Evolutionary conservation across 2,113 vertebrate genomes (phyloP), one percentile per base, ranked within the genome.

Genomic region (Apus apus): DNA sequence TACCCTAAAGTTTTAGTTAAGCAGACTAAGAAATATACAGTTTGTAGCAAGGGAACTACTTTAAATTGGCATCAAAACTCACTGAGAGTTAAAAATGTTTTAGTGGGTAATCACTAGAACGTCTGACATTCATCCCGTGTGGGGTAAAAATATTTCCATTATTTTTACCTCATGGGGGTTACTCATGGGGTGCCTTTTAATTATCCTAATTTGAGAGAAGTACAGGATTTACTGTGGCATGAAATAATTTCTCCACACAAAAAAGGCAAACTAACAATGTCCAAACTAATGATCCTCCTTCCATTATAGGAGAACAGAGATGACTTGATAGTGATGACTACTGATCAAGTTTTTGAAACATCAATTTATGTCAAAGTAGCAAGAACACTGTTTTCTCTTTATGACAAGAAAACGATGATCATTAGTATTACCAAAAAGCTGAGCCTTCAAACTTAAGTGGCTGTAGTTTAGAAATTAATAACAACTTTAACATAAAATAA

Each of bases 161-260:
- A 72, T 70, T 83, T 94, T 53, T 56, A 60, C 74, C 45, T 80
- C 53, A 71, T 4, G 51, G 32, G 19, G 30, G 30, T 68, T 90
- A 86, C 57, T 91, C 9, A 14, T 65, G 18, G 40, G 85, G 89
- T 45, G 58, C 79, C 66, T 92, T 95, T 27, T 72, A 92, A 90
- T 85, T 48, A 91, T 76, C n/a, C 53, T 67, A 62, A 87, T 78
- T 68, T 82, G 66, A 94, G 68, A 76, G 92, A 30, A 45, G 60
- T 51, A 68, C 60, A 77, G 38, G 36, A 86, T 81, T 93, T 94
- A 89, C 80, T 88, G 58, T 72, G 36, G 66, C 30, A 50, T 75
- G 15, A 87, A 94, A 91, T 60, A 87, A 75, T 48, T 92, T 90
- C 67, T 79, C 57, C 61, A 36, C n/a, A 78, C 34, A 82, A 87